These are phyloP conservation scores for Notoglanidium macrostoma DNA, from an alignment of 2,797 vertebrate genomes.

Conservation along the genomic window DNA sequence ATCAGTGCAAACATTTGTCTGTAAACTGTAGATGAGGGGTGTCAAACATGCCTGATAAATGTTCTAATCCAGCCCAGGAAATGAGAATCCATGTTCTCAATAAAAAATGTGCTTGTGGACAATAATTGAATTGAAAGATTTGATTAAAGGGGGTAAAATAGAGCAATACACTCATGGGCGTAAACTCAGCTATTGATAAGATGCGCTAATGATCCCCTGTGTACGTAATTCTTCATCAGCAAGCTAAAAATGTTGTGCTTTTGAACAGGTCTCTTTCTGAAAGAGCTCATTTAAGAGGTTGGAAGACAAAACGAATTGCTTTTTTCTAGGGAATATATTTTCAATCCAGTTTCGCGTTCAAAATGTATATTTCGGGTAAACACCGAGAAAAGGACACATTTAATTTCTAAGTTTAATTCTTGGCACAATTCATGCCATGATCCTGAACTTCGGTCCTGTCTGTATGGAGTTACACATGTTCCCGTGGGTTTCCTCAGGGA, in stretches of 20 bases:
- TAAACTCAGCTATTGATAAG: not conserved
- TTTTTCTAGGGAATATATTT: not conserved
- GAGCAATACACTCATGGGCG: not conserved
- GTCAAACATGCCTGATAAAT: not conserved
- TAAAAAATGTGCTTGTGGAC: not conserved
- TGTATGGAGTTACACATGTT: not conserved
- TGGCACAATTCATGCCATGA: not conserved
- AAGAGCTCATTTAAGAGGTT: not conserved
- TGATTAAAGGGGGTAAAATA: not conserved
- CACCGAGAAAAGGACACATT: not conserved
- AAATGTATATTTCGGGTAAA: not conserved
- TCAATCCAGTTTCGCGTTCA: not conserved
- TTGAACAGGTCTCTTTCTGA: not conserved
- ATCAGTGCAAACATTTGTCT: constrained; percentile 6
- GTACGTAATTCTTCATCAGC: not conserved
- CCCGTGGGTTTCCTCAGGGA: not conserved
- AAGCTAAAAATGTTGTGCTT: not conserved
- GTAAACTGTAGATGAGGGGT: not conserved
- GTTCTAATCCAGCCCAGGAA: not conserved
- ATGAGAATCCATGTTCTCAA: constrained; percentile 5
- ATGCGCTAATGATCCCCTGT: not conserved
- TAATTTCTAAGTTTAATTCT: not conserved
- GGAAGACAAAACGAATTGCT: not conserved
- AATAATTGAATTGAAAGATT: not conserved
- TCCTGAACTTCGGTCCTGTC: not conserved